Evolutionary conservation across 2,888 invertebrate species (phyloP).

Genomic region (Athrips mouffetella): DNA sequence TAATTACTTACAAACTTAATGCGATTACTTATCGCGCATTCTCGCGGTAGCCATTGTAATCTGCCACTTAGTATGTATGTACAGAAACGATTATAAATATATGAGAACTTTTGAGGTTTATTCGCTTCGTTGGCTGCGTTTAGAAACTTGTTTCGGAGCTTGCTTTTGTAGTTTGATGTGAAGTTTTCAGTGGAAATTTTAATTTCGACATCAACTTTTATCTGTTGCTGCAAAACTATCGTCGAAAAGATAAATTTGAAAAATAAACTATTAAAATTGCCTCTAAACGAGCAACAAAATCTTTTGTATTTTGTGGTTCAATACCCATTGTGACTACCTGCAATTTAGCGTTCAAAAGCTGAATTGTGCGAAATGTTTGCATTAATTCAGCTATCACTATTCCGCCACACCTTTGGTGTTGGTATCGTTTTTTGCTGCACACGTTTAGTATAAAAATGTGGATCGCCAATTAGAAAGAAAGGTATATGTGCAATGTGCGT

Average conservation of each 20-base stretch:
- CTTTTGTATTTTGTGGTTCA: not conserved
- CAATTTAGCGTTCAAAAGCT: slow-evolving; percentile 11
- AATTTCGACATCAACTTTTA: not conserved
- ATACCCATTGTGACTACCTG: slow-evolving; percentile 2
- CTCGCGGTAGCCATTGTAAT: slow-evolving; percentile 50
- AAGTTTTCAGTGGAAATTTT: not conserved
- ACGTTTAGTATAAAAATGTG: slow-evolving; percentile 38
- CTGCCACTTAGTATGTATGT: slow-evolving; percentile 11
- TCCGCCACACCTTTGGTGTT: slow-evolving; percentile 17
- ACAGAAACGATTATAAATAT: slow-evolving; percentile 1
- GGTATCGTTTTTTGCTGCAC: slow-evolving; percentile 26
- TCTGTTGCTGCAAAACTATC: not conserved
- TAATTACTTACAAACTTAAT: slow-evolving; percentile 66
- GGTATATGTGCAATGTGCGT: slow-evolving; percentile 35
- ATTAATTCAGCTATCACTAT: slow-evolving; percentile 26
- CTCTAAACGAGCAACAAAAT: not conserved
- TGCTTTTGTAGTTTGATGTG: not conserved
- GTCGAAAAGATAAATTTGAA: not conserved
- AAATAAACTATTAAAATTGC: not conserved
- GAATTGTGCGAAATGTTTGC: slow-evolving; percentile 13
- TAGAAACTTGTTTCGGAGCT: slow-evolving; percentile 2
- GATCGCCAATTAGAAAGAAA: slow-evolving; percentile 67
- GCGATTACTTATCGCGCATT: slow-evolving; percentile 60
- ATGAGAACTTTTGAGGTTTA: slow-evolving; percentile 9
- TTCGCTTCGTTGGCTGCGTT: slow-evolving; percentile 1